Percentiles rank a stretch among this genome's conserved stretches.
Conservation (phyloP, 30 jellyfish, hydroid and myxozoan species). For the Hydractinia symbiolongicarpus region DNA sequence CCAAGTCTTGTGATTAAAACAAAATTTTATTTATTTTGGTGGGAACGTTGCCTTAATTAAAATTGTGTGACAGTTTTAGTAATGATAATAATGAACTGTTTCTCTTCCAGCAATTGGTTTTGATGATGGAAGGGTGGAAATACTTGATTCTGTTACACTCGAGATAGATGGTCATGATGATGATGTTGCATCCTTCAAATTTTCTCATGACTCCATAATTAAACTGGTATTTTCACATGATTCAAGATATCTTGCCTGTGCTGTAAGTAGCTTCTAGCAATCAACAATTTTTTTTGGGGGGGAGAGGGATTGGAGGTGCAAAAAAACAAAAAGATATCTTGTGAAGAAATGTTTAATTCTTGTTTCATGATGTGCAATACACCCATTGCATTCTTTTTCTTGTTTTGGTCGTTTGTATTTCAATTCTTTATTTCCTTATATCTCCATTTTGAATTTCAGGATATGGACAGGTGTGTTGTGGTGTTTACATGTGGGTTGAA, state of each 20-base stretch:
- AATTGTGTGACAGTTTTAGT: too few species aligned
- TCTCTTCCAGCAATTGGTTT: constrained; percentile 68
- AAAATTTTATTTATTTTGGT: too few species aligned
- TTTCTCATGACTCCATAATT: constrained; percentile 45
- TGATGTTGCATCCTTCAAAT: constrained; percentile 35
- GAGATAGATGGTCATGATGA: constrained; percentile 46
- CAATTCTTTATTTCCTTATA: too few species aligned
- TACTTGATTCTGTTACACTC: constrained; percentile 53
- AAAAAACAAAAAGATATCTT: too few species aligned
- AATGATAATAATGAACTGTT: background rate
- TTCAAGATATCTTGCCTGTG: constrained; percentile 52
- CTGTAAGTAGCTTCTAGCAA: constrained; percentile 35
- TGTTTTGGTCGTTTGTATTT: background rate
- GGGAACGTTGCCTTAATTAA: too few species aligned
- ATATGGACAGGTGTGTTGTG: constrained; percentile 59
- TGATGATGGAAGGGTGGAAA: constrained; percentile 55
- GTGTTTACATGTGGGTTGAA: constrained; percentile 46
- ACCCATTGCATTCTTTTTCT: background rate
- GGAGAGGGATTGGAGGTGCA: background rate
- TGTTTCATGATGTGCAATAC: too few species aligned
- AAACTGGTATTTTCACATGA: constrained; percentile 55
- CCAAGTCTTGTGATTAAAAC: too few species aligned
- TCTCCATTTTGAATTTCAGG: constrained; percentile 25
- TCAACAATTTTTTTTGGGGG: background rate
- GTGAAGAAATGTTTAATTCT: too few species aligned